Base-by-base conservation (phyloP, 92 coral and sea anemone genomes). In the Epizoanthus stellaris region DNA sequence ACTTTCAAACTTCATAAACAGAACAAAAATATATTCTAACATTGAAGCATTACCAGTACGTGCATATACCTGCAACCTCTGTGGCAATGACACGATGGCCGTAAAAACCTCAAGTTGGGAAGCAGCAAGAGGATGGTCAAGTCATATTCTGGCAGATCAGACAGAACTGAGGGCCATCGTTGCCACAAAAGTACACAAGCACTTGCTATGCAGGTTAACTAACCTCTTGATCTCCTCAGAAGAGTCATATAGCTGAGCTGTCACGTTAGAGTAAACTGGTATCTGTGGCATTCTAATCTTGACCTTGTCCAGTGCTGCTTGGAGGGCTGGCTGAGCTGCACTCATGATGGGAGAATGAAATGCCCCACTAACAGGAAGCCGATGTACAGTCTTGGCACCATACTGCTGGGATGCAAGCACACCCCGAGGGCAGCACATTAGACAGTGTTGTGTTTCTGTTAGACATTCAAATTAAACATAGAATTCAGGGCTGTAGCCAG, bases 281-380 rank as follows among this genome's bases (percentile, higher is more conserved):
- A 93, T 85, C 38, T 77, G 81, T 15, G 99, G 98, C 4, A 76
- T 64, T 59, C 62, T 56, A 10, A 96, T 19, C 19, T 86, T 45
- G 4, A 90, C 83, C 17, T 61, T 68, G 4, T 87, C 87, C 63
- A 96, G 82, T 30, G 93, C 95, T 34, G 82, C 61, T 36, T 80
- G 65, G 45, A 96, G 82, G 16, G 91, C 70, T 6, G 93, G 82
- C 68, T 94, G 97, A 14, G 99, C 99, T 80, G 92, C 70, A 54
- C 59, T 38, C 99, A 96, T 94, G 70, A 96, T 88, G 14, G 89
- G 86, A 47, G 99, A 91, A 58, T 96, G 99, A 77, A 96, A 96
- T 45, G 99, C 99, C 3, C 99, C 99, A 75, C 97, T 95, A 15
- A 96, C 99, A 75, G 99, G 85, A 21, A 96, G 89, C 42, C 86